Evolutionary conservation across 2,888 invertebrate species (phyloP).

Genomic region (Ormyrus pomaceus): DNA sequence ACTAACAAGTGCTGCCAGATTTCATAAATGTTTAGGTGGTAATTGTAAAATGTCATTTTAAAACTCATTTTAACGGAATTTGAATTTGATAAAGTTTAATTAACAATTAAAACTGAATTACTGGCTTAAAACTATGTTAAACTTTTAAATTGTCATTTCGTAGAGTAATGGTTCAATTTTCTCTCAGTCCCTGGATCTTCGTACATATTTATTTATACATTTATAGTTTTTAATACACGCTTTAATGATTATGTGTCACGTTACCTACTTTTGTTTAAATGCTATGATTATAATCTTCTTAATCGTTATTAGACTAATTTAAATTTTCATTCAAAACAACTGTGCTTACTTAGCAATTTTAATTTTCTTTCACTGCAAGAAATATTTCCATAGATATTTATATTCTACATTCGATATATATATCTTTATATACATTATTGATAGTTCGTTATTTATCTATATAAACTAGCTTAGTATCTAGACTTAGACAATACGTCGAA

Average conservation of each 20-base stretch:
- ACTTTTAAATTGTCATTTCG: no score
- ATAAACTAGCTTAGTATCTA: constrained; percentile 17
- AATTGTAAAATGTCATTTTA: no score
- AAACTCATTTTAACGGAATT: no score
- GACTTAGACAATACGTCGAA: constrained; percentile 13
- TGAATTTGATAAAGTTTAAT: no score
- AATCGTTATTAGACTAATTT: not conserved
- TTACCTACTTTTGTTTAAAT: constrained; percentile 18
- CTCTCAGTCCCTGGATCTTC: constrained; percentile 7
- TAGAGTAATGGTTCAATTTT: not conserved
- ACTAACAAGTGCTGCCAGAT: not conserved
- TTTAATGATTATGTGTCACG: constrained; percentile 29
- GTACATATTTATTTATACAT: no score
- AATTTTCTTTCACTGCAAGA: not conserved
- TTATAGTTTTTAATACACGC: constrained; percentile 10
- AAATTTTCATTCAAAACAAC: constrained; percentile 12
- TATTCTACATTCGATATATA: not conserved
- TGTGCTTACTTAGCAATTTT: constrained; percentile 33
- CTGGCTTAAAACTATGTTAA: no score
- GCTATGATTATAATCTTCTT: constrained; percentile 14
- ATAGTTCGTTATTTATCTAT: not conserved
- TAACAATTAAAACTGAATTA: no score
- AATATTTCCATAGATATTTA: constrained; percentile 15
- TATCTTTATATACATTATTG: not conserved
- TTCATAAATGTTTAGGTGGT: not conserved